These are phyloP conservation scores for Galemys pyrenaicus DNA, from an alignment of 2,113 vertebrate species.

Conservation along the genomic window DNA sequence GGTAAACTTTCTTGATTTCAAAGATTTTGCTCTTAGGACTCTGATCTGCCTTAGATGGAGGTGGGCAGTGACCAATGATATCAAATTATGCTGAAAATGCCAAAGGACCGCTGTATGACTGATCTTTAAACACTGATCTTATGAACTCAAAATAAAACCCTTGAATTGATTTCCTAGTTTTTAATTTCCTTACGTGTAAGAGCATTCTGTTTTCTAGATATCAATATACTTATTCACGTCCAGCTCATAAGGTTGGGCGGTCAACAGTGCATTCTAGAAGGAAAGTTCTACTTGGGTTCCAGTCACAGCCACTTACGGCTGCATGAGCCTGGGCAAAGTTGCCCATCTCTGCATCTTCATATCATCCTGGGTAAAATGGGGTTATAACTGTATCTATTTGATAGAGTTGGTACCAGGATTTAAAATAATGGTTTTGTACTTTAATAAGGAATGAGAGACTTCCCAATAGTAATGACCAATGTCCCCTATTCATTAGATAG, in stretches of 20 bases:
- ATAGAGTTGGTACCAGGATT: neutral
- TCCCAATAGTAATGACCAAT: neutral
- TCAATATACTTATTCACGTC: neutral
- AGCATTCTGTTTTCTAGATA: neutral
- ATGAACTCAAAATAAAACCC: neutral
- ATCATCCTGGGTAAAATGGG: neutral
- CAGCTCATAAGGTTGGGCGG: neutral
- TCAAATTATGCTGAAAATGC: neutral
- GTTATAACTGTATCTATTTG: neutral
- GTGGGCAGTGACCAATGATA: neutral
- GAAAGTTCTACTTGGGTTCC: neutral
- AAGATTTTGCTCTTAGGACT: conserved; percentile 74
- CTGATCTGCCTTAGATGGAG: conserved; percentile 66
- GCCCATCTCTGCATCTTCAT: neutral
- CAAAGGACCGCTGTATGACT: neutral
- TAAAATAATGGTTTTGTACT: neutral
- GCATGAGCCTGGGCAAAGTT: neutral
- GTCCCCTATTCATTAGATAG: neutral
- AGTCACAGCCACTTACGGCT: neutral
- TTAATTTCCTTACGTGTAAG: conserved; percentile 27
- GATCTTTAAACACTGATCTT: neutral
- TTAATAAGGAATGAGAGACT: neutral
- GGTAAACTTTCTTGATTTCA: conserved; percentile 81
- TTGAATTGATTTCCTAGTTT: conserved; percentile 14
- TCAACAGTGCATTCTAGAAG: neutral